Base-by-base conservation (phyloP, 2,888 invertebrate genomes). In the Galerucella pusilla region DNA sequence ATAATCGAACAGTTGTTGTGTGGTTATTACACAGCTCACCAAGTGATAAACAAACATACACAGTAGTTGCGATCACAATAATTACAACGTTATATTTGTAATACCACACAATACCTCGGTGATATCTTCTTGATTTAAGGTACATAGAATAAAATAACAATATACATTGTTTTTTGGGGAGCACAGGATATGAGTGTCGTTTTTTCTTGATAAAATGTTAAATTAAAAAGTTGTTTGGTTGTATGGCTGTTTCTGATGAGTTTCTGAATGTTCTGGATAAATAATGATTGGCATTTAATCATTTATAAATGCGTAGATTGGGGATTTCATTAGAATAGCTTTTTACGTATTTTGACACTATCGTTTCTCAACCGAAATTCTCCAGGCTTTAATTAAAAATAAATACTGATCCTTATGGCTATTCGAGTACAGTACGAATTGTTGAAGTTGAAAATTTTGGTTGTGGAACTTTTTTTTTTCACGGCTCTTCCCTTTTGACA, bases 41-140 rank as follows among this genome's bases (percentile, higher is more conserved):
- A 84, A 86, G 86, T 85, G 86, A 84, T 85, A 83, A 83, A 83
- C 81, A 86, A 86, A 86, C 83, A 86, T 80, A 78, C 83, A 84
- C 85, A 82, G 83, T 84, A 82, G 82, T 82, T 74, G 75, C 59
- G 72, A 80, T 79, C 77, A 79, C 80, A 81, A 82, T 82, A 80
- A 80, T 35, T 42, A 42, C 77, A 77, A 72, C 80, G 77, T 82
- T 80, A 82, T 81, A 71, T 75, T 74, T 73, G 42, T 71, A 72
- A 42, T 69, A 64, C 68, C 49, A 72, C 73, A 71, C 68, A 69
- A 73, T 54, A 57, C 54, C 63, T 65, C 46, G 46, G 46, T 65
- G 57, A 57, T 57, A 57, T 65, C 12, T 65, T 65, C 10, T 46
- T 65, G 46, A 65, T 65, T 45, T 42, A 5, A 65, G 46, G n/a